Evolutionary conservation across 2,888 invertebrate genomes (phyloP).

Genomic region (Heliothis peltigera): DNA sequence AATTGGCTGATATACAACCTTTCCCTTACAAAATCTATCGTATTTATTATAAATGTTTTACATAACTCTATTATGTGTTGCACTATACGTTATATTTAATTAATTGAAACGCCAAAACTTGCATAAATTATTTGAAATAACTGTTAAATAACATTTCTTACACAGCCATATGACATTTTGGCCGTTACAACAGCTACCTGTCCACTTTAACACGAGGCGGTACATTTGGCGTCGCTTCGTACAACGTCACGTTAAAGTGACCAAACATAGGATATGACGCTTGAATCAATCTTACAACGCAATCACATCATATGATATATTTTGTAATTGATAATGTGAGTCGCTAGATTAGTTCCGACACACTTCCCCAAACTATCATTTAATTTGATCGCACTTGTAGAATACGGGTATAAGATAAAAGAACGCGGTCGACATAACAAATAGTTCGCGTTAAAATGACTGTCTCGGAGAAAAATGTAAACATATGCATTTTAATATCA

Average conservation of each 20-base stretch:
- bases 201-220: conserved; percentile 37
- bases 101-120: conserved; percentile 43
- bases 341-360: conserved; percentile 36
- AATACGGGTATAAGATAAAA: conserved; percentile 39
- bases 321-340: conserved; percentile 50
- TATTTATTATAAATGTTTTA: conserved; percentile 6
- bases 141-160: conserved; percentile 58
- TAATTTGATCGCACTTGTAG: conserved; percentile 57
- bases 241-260: conserved; percentile 33
- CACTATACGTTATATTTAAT: conserved; percentile 51
- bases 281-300: conserved; percentile 44
- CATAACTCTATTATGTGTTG: conserved; percentile 51
- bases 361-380: conserved; percentile 48
- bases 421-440: conserved; percentile 38
- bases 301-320: conserved; percentile 41
- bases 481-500: conserved; percentile 46
- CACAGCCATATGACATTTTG: conserved; percentile 82
- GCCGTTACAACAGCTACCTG: conserved; percentile 68
- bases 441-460: conserved; percentile 40
- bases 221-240: conserved; percentile 33
- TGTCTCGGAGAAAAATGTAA: conserved; percentile 45
- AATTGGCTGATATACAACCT: conserved; percentile 30
- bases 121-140: conserved; percentile 66
- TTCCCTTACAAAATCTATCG: conserved; percentile 16
- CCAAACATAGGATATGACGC: conserved; percentile 17